These are phyloP conservation scores for Salmo trutta DNA, from an alignment of 2,797 vertebrate species.

Conservation along the genomic window DNA sequence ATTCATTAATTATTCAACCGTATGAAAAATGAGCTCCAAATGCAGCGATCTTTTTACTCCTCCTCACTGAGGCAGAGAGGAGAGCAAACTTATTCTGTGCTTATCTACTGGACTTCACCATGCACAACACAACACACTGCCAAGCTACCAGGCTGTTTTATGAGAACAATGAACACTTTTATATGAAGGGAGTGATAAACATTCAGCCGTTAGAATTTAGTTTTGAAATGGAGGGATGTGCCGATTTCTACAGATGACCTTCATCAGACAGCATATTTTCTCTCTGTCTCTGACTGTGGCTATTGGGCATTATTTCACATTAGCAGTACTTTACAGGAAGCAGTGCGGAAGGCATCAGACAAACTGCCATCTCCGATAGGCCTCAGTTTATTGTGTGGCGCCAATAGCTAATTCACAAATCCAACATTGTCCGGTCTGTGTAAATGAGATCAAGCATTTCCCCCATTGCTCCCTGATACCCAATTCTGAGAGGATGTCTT, in stretches of 20 bases:
- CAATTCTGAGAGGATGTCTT: constrained; percentile 45
- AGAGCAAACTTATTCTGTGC: neutral
- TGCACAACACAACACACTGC: neutral
- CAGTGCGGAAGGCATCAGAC: constrained; percentile 22
- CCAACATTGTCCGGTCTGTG: constrained; percentile 36
- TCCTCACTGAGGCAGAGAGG: constrained; percentile 8
- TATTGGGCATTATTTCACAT: constrained; percentile 21
- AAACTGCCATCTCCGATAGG: constrained; percentile 36
- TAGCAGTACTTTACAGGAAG: constrained; percentile 7
- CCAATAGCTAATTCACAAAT: constrained; percentile 39
- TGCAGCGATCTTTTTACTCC: constrained; percentile 18
- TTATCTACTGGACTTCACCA: neutral
- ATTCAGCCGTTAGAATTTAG: constrained; percentile 4
- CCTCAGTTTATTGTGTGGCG: constrained; percentile 12
- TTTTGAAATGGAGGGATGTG: constrained; percentile 26
- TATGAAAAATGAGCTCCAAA: constrained; percentile 34
- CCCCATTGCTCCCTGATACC: constrained; percentile 46
- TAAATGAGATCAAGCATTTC: constrained; percentile 27
- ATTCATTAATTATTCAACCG: constrained; percentile 45
- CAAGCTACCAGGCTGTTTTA: constrained; percentile 8
- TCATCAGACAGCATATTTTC: constrained; percentile 9
- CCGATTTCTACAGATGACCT: constrained; percentile 23
- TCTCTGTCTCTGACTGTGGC: constrained; percentile 17
- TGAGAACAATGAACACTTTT: constrained; percentile 14
- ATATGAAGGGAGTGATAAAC: constrained; percentile 16